These are phyloP conservation scores for Dendrophyllia cribrosa DNA, from an alignment of 64 coral and sea anemone genomes.

Conservation along the genomic window DNA sequence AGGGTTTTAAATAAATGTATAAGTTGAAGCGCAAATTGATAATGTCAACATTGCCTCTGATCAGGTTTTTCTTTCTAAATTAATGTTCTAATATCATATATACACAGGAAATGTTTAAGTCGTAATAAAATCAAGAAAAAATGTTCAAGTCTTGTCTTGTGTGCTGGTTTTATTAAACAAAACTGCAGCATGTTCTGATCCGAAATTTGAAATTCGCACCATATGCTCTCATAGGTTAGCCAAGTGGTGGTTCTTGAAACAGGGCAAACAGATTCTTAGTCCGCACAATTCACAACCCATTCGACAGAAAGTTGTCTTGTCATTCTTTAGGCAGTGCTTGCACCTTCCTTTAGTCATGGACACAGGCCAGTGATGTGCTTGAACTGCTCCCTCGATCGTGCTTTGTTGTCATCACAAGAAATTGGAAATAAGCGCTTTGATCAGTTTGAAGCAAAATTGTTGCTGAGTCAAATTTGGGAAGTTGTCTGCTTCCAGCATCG, in stretches of 20 bases:
- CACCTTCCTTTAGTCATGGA: constrained; percentile 39
- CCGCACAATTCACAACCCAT: constrained; percentile 31
- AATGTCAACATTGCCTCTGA: no score
- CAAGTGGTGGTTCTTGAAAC: constrained; percentile 15
- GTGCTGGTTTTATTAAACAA: no score
- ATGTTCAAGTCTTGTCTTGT: no score
- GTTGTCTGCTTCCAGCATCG: constrained; percentile 41
- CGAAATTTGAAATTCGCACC: constrained; percentile 16
- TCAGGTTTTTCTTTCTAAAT: no score
- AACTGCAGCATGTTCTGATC: no score
- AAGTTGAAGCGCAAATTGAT: not conserved
- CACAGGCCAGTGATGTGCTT: constrained; percentile 32
- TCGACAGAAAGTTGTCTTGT: constrained; percentile 45
- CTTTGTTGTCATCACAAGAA: constrained; percentile 21
- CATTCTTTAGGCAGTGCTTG: constrained; percentile 51
- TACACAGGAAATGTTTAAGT: no score
- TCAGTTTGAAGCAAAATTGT: constrained; percentile 28
- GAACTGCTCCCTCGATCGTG: not conserved
- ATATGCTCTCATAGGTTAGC: not conserved
- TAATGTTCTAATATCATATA: no score
- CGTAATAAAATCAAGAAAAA: no score
- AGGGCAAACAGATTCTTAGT: constrained; percentile 4
- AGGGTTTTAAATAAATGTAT: not conserved
- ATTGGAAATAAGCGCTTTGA: constrained; percentile 3
- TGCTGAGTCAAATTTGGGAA: constrained; percentile 42